Base-by-base conservation (phyloP, 2,888 invertebrate genomes). In the Rhamnusium bicolor region DNA sequence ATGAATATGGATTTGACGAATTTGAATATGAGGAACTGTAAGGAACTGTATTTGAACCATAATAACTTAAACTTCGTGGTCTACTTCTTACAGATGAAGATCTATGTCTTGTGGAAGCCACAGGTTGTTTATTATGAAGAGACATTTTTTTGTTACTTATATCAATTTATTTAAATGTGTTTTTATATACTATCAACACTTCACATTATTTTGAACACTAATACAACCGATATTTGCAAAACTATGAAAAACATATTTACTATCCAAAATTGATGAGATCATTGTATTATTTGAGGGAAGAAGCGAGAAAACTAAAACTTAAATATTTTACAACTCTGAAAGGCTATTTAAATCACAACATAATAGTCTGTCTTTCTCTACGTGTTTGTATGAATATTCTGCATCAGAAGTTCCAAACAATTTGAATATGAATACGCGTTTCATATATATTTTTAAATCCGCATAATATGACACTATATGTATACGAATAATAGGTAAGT, bases 1-100 rank as follows among this genome's bases (percentile, higher is more conserved):
- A 79, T 1, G 83, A 83, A 69, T 79, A 82, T 18, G 76, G 79
- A 53, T 79, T 82, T 21, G 83, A 79, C 51, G 46, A 60, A 40
- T 46, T 56, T 51, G 72, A 65, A 61, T 78, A 77, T 8, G 75
- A 69, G 1, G 75, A 75, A 27, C 69, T 71, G 54, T 70, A 74
- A 8, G 75, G 71, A 46, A 69, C 73, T 2, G 78, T 87, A 21
- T 77, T 82, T 58, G 82, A 73, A 10, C 85, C 82, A 58, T 82
- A 86, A 63, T 82, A 85, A 8, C 85, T 85, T 61, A 85, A 75
- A 71, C 86, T 86, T 61, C 86, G 79, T 5, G 86, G 86, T 16
- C 87, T 78, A 72, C 77, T 80, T 62, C 77, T 77, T 16, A 84
- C 81, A 1, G 88, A 87, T 1, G 86, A 85, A 1, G 88, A 87